Conservation (phyloP, 2,888 invertebrate genomes). For the Stenodera caucasica region DNA sequence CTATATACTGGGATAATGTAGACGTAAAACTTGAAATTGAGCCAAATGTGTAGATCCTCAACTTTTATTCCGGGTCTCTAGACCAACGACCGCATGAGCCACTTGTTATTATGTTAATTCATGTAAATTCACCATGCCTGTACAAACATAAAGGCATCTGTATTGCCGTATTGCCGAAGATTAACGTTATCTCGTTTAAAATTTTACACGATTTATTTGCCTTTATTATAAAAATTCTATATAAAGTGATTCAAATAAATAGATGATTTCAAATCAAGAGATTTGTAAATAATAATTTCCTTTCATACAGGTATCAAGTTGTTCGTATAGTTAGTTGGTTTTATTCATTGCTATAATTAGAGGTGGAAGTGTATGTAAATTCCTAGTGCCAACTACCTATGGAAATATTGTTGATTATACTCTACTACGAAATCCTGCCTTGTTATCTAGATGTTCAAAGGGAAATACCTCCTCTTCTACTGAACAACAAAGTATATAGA, state of each 20-base stretch:
- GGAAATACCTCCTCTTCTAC: constrained; percentile 15
- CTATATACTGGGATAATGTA: not conserved
- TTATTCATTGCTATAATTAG: constrained; percentile 19
- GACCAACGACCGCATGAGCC: constrained; percentile 15
- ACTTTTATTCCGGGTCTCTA: not conserved
- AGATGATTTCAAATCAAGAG: not conserved
- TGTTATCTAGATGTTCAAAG: constrained; percentile 23
- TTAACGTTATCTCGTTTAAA: constrained; percentile 30
- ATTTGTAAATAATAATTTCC: not conserved
- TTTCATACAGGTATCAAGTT: not conserved
- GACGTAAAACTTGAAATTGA: not conserved
- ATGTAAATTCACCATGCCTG: constrained; percentile 27
- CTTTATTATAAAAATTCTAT: too few relatives aligned
- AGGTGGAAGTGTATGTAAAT: constrained; percentile 25
- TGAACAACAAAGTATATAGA: constrained; percentile 3
- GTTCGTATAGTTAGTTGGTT: constrained; percentile 7
- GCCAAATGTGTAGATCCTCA: not conserved
- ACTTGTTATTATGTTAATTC: constrained; percentile 34
- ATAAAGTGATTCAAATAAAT: too few relatives aligned
- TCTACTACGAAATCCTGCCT: constrained; percentile 19
- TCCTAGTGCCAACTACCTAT: constrained; percentile 22
- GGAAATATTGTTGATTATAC: constrained; percentile 27
- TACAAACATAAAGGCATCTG: constrained; percentile 29
- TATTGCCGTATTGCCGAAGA: constrained; percentile 27
- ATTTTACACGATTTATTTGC: constrained; percentile 26